These are phyloP conservation scores for Lasioglossum vierecki DNA, from an alignment of 2,888 invertebrate genomes.

Conservation along the genomic window DNA sequence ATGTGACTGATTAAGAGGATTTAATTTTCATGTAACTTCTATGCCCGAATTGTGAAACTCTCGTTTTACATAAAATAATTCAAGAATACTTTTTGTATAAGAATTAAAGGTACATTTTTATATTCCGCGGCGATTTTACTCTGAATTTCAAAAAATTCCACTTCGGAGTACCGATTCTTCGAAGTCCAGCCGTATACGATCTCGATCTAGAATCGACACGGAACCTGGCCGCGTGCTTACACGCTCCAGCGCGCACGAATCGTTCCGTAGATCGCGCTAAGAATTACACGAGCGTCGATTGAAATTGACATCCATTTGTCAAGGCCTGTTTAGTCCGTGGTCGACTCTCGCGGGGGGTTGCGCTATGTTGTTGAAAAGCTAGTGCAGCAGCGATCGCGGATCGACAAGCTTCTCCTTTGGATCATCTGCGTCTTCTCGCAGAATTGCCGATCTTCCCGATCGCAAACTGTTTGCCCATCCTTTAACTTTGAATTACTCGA, in stretches of 20 bases:
- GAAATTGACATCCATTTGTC: constrained; percentile 75
- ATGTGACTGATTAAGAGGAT: no score
- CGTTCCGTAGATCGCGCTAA: constrained; percentile 62
- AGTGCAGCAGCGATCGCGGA: background rate
- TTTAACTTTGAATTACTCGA: no score
- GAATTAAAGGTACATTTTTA: background rate
- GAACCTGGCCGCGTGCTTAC: constrained; percentile 2
- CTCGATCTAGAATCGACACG: constrained; percentile 12
- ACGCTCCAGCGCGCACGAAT: constrained; percentile 27
- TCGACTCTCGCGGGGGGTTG: constrained; percentile 51
- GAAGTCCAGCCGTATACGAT: background rate
- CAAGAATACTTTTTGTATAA: no score
- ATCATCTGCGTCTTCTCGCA: background rate
- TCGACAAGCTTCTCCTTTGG: background rate
- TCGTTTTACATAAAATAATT: no score
- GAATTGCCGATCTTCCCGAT: background rate
- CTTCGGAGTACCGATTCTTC: background rate
- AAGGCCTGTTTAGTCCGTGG: constrained; percentile 67
- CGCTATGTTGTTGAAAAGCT: constrained; percentile 26
- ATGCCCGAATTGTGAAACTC: no score
- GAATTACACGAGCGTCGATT: constrained; percentile 65
- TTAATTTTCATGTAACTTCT: no score
- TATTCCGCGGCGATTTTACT: background rate
- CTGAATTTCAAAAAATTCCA: background rate
- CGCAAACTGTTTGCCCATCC: background rate